Evolutionary conservation across 2,888 invertebrate species (phyloP), one percentile per base, ranked within the genome.

Genomic region (Cantharis nigra): DNA sequence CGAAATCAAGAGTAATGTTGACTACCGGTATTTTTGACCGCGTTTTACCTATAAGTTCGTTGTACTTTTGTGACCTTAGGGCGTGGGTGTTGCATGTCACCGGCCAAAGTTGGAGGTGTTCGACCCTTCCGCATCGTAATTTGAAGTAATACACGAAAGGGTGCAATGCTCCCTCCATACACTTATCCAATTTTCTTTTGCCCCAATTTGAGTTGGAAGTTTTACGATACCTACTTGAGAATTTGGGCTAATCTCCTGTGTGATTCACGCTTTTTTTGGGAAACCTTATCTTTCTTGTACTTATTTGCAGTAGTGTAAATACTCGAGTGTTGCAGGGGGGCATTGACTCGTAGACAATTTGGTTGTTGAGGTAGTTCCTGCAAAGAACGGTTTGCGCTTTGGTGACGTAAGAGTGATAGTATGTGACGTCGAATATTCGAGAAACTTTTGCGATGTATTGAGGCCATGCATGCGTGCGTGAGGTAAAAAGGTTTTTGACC

Each of bases 401-500:
- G 75, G 73, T 87, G 86, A 87, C 87, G 87, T 85, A 86, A 87
- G 81, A 82, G 83, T 84, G 84, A 85, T 84, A 82, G 84, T 83
- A 81, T 78, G 81, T 85, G 85, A 86, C 86, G 86, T 86, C 85
- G 83, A 83, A 82, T 81, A 83, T 85, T 85, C 86, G 84, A 86
- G 85, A 85, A 85, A 85, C 83, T 85, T 83, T 74, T 75, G 84
- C 83, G 49, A 75, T 72, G 84, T 84, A 84, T 84, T 83, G 82
- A 83, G 84, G 82, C 75, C 80, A 81, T 49, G 49, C n/a, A 49
- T 49, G 80, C 80, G 80, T 77, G 81, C 83, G 84, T 84, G 84
- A 86, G 81, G 90, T 90, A 90, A 91, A 90, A 91, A 90, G 49
- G 90, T 90, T 90, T 91, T 83, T 83, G 85, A 85, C 85, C 84